phyloP scores from a whole-genome alignment of 2,113 vertebrate genomes.

The Chitala chitala region DNA sequence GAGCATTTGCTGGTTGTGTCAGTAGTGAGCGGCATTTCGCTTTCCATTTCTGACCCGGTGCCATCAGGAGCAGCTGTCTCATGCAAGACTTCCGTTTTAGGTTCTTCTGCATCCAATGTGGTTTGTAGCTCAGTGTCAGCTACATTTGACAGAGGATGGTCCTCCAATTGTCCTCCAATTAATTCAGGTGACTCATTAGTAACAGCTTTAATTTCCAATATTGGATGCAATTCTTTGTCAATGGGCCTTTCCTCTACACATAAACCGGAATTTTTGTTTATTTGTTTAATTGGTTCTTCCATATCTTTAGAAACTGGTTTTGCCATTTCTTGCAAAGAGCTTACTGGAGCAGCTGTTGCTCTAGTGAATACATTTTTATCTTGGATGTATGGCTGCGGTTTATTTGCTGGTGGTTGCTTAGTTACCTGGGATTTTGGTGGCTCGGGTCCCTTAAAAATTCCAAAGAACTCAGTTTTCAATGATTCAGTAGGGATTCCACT shows the following conservation, averaged over 20 bases:
- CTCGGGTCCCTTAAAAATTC: conserved; percentile 71
- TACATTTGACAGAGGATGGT: conserved; percentile 26
- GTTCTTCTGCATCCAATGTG: conserved; percentile 22
- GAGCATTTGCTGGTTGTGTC: conserved; percentile 22
- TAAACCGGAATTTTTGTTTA: neutral
- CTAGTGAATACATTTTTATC: conserved; percentile 9
- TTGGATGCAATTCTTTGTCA: neutral
- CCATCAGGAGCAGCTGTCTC: conserved; percentile 32
- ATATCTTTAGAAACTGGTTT: conserved; percentile 12
- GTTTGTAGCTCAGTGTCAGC: conserved; percentile 18
- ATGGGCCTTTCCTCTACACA: neutral
- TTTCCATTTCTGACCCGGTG: neutral
- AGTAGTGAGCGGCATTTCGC: neutral
- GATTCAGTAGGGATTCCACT: conserved; percentile 61
- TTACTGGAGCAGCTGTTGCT: conserved; percentile 23
- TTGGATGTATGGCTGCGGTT: conserved; percentile 18
- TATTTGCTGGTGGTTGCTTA: conserved; percentile 27
- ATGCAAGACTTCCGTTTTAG: neutral
- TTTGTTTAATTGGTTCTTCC: neutral
- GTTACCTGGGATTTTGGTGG: conserved; percentile 47
- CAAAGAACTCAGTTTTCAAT: conserved; percentile 73
- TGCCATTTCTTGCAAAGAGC: neutral
- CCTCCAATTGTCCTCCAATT: neutral
- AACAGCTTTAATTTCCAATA: neutral
- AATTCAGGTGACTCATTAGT: neutral